phyloP scores from a whole-genome alignment of 2,113 vertebrate genomes.

The Oncorhynchus masou region DNA sequence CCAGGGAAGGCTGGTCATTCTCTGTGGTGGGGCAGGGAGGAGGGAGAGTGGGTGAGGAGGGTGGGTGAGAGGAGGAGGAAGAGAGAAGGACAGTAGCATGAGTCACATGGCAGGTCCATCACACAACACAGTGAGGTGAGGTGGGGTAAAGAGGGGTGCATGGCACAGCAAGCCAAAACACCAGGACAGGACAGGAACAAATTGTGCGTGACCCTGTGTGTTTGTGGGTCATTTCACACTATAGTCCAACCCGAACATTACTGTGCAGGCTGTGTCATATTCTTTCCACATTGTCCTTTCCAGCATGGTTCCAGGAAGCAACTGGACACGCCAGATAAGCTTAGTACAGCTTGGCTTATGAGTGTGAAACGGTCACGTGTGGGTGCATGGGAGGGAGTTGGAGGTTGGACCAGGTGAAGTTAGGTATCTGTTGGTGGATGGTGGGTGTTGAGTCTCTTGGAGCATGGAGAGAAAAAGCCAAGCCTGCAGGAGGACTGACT shows the following conservation, averaged over 20 bases:
- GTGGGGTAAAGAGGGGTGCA: conserved; percentile 17
- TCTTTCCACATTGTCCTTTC: no score
- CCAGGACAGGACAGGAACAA: conserved; percentile 18
- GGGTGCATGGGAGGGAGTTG: not conserved
- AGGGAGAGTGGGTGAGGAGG: conserved; percentile 61
- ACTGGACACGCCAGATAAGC: no score
- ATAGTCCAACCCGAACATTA: not conserved
- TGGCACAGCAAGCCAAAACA: conserved; percentile 55
- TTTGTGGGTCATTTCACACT: conserved; percentile 4
- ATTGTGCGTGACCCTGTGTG: conserved; percentile 16
- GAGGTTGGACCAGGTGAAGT: not conserved
- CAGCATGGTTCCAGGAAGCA: no score
- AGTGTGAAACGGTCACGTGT: not conserved
- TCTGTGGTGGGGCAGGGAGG: conserved; percentile 87
- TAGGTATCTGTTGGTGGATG: no score
- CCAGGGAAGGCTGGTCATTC: conserved; percentile 99
- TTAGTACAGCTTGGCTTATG: no score
- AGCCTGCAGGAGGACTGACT: not conserved
- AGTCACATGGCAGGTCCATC: conserved; percentile 91
- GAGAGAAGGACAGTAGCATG: conserved; percentile 97
- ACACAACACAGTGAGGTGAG: conserved; percentile 77
- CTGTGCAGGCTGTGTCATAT: no score
- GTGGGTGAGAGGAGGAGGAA: conserved; percentile 73
- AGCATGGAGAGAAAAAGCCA: not conserved
- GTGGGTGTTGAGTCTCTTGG: not conserved